Evolutionary conservation across 2,113 vertebrate genomes (phyloP).

Genomic region (Tilapia sparmanii): DNA sequence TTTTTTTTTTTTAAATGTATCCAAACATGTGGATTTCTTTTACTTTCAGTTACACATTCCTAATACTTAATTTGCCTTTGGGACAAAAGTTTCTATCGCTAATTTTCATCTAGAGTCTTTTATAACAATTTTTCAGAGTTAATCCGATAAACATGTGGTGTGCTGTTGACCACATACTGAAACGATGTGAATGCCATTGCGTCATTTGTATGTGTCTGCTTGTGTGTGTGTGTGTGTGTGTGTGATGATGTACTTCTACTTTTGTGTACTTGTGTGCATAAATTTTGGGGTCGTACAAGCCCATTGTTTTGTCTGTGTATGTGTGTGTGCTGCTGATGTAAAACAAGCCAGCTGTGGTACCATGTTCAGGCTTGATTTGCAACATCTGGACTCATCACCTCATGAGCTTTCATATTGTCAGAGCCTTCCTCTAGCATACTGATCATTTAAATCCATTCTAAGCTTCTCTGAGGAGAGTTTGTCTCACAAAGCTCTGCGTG

Average conservation of each 20-base stretch:
- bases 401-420: slow-evolving; percentile 31
- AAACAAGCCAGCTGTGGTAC: slow-evolving; percentile 32
- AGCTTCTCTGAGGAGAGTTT: slow-evolving; percentile 46
- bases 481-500: slow-evolving; percentile 48
- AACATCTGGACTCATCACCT: slow-evolving; percentile 54
- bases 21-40: neutral
- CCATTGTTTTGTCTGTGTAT: neutral
- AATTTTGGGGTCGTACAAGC: neutral
- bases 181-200: slow-evolving; percentile 16
- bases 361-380: slow-evolving; percentile 16
- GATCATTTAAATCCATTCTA: slow-evolving; percentile 37
- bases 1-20: neutral
- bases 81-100: neutral
- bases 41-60: neutral
- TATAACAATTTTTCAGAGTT: neutral
- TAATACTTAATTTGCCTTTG: neutral
- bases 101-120: neutral
- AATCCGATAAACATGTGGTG: slow-evolving; percentile 28
- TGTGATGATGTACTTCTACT: neutral
- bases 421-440: slow-evolving; percentile 25
- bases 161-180: neutral
- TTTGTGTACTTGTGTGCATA: neutral
- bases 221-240: neutral
- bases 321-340: neutral
- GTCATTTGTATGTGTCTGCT: neutral